Base-by-base conservation (phyloP, 1,140 invertebrate genomes). In the Phenacoccus solenopsis region DNA sequence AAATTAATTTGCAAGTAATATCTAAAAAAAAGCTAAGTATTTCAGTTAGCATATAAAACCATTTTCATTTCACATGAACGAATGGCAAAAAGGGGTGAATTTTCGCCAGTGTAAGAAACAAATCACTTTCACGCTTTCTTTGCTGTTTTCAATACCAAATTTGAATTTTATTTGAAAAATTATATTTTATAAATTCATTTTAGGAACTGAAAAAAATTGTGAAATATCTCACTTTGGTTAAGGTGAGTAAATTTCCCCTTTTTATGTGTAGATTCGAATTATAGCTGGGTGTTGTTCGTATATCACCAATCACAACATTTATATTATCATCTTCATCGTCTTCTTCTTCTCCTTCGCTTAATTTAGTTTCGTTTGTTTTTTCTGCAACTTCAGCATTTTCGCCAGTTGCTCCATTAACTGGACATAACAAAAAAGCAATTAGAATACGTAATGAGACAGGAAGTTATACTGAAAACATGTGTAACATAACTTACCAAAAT, bases 251-350 rank as follows among this genome's bases (percentile, higher is more conserved):
- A 25, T 64, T 64, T 22, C 59, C 59, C 4, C 59, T 22, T 64
- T 64, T 64, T 4, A 64, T 64, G 21, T 64, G 59, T 27, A 64
- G 25, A 25, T 64, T 64, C 12, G 56, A 16, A 59, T 59, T 59
- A 59, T 64, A 24, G 20, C 25, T 24, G 25, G 59, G 12, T 10
- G 59, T 64, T 25, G 59, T 64, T 25, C 59, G 59, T 5, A 64
- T 64, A 64, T 64, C 59, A 16, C 59, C 59, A 24, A 64, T 64
- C 12, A 64, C 59, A 3, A 64, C 59, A 20, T 64, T 27, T 5
- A 64, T 64, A 64, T 64, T 64, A 64, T 64, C 59, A 27, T 64
- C 59, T 10, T 64, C 59, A 24, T 64, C 59, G 25, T 64, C 59
- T 27, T 64, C 59, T 3, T 64, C 59, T 64, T 64, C 59, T 10